Conservation (phyloP, 2,113 vertebrate genomes). For the Todiramphus saurophagus region DNA sequence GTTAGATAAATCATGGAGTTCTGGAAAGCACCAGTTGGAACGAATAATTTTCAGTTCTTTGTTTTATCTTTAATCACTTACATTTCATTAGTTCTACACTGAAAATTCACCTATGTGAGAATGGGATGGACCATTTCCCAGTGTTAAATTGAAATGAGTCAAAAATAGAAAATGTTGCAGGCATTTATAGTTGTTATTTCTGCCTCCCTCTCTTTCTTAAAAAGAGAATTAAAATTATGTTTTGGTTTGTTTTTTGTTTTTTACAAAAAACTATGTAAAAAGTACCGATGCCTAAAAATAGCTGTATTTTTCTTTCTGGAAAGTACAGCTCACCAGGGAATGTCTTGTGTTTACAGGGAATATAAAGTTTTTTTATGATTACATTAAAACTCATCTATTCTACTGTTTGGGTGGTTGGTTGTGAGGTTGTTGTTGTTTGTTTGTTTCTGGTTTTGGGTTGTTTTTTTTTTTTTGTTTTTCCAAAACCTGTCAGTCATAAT, state of each 20-base stretch:
- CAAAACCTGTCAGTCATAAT: neutral
- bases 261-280: neutral
- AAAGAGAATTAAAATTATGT: neutral
- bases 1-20: constrained; percentile 22
- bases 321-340: neutral
- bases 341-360: neutral
- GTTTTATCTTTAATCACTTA: constrained; percentile 43
- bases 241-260: neutral
- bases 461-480: neutral
- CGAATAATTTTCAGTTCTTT: constrained; percentile 42
- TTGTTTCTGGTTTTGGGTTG: neutral
- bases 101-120: constrained; percentile 15
- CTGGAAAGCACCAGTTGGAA: neutral
- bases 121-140: neutral
- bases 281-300: neutral
- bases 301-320: neutral
- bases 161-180: neutral
- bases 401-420: neutral
- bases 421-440: no score
- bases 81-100: constrained; percentile 43
- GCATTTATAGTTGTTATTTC: neutral
- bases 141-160: neutral
- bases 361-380: neutral
- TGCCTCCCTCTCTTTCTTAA: neutral
- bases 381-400: neutral